A percentile compares a stretch with the other conserved stretches of the same genome.
These are phyloP conservation scores for Dysidea cf. avara DNA, from an alignment of 37 sponge, comb jelly and placozoan species.

Conservation along the genomic window DNA sequence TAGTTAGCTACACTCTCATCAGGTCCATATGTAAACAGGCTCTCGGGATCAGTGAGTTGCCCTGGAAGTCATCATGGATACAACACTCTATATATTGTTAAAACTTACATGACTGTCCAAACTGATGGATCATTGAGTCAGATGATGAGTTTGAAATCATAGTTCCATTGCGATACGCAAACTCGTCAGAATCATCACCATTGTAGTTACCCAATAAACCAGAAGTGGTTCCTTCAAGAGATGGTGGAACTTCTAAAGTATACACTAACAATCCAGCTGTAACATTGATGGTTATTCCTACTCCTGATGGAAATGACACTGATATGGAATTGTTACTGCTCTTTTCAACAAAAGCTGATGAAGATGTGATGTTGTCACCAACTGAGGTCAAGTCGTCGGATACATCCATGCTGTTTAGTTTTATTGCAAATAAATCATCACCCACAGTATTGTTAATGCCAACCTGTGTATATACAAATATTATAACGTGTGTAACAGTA, in stretches of 20 bases:
- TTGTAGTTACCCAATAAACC: slow-evolving; percentile 78
- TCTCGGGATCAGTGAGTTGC: slow-evolving; percentile 42
- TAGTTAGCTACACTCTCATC: slow-evolving; percentile 10
- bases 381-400: too few species aligned
- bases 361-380: too few species aligned
- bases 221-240: slow-evolving; percentile 28
- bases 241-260: slow-evolving; percentile 18
- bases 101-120: slow-evolving; percentile 65
- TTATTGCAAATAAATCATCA: too few species aligned
- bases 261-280: too few species aligned
- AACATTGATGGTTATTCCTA: neutral
- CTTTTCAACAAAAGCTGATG: too few species aligned
- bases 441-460: too few species aligned
- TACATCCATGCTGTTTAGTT: too few species aligned
- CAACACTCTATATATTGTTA: neutral
- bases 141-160: slow-evolving; percentile 28
- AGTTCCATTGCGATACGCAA: slow-evolving; percentile 58
- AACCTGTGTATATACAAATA: too few species aligned
- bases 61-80: slow-evolving; percentile 16
- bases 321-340: slow-evolving; percentile 4
- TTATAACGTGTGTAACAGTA: too few species aligned
- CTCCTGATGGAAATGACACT: neutral
- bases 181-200: slow-evolving; percentile 59
- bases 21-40: slow-evolving; percentile 43
- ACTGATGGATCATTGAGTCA: slow-evolving; percentile 63